Conservation (phyloP, 2,113 vertebrate species). For the Passer domesticus region DNA sequence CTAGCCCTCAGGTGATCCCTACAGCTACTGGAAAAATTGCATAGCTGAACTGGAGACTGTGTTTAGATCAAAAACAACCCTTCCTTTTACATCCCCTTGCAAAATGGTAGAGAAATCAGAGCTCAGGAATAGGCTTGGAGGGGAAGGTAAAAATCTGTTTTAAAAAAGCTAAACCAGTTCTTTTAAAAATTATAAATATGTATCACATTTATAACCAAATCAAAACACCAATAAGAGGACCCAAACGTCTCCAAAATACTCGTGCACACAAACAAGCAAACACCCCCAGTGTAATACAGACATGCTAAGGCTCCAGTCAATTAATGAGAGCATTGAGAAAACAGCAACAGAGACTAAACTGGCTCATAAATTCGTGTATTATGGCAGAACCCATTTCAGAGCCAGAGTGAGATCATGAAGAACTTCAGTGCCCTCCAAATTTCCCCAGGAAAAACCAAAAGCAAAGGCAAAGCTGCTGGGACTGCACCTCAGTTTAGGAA, state of each 20-base stretch:
- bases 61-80: not conserved
- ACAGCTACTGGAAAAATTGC: not conserved
- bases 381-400: not conserved
- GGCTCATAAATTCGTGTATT: not conserved
- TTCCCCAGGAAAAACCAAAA: not conserved
- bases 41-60: not conserved
- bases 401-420: not conserved
- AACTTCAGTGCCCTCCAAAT: not conserved
- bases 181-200: rapidly evolving
- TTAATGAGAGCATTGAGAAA: not conserved
- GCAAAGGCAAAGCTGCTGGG: not conserved
- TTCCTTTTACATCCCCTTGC: not conserved
- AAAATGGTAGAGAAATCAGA: not conserved
- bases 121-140: not conserved
- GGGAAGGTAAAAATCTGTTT: not conserved
- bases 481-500: not conserved
- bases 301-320: not conserved
- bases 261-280: not conserved
- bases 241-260: not conserved
- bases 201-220: not conserved
- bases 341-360: not conserved
- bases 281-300: rapidly evolving
- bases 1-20: not conserved
- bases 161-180: not conserved
- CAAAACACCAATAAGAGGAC: not conserved